Percentiles rank a stretch among this genome's conserved stretches.
Conservation (phyloP, 2,797 vertebrate genomes). For the Neostethus bicornis region DNA sequence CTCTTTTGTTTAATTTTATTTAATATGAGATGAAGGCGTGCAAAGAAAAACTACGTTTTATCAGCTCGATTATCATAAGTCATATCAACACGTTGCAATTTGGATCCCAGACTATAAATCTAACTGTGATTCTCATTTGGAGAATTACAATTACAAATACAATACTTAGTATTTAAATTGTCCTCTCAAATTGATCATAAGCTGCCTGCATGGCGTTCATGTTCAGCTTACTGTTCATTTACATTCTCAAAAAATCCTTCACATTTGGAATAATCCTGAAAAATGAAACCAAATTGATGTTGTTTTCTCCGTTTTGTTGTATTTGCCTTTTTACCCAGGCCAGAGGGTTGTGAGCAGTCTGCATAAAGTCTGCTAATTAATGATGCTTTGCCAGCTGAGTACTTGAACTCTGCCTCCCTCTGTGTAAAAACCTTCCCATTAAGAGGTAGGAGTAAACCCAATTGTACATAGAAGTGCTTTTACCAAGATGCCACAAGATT, state of each 20-base stretch:
- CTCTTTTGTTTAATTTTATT: background rate
- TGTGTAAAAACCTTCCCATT: slow-evolving; percentile 1
- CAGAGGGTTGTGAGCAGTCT: slow-evolving; percentile 34
- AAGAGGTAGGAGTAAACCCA: slow-evolving; percentile 2
- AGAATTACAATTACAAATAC: no score
- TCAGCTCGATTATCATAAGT: background rate
- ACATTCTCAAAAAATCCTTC: background rate
- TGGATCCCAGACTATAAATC: background rate
- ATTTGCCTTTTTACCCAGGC: slow-evolving; percentile 19
- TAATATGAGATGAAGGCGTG: background rate
- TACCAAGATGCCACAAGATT: background rate
- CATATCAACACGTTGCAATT: background rate
- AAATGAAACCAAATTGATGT: slow-evolving; percentile 3
- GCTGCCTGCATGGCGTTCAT: slow-evolving; percentile 13
- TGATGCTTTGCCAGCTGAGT: slow-evolving; percentile 1
- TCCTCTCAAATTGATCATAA: no score
- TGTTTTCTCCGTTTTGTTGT: slow-evolving; percentile 16
- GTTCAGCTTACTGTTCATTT: slow-evolving; percentile 9
- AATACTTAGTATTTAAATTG: no score
- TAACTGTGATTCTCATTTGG: background rate
- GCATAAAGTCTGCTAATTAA: slow-evolving; percentile 25
- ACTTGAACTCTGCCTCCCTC: slow-evolving; percentile 26
- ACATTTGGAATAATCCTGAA: slow-evolving; percentile 25
- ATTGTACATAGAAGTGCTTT: slow-evolving; percentile 10
- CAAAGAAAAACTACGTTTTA: background rate